Percentiles rank a stretch among this genome's conserved stretches.
These are phyloP conservation scores for Lanius ludovicianus DNA, from an alignment of 2,113 vertebrate genomes.

Conservation along the genomic window DNA sequence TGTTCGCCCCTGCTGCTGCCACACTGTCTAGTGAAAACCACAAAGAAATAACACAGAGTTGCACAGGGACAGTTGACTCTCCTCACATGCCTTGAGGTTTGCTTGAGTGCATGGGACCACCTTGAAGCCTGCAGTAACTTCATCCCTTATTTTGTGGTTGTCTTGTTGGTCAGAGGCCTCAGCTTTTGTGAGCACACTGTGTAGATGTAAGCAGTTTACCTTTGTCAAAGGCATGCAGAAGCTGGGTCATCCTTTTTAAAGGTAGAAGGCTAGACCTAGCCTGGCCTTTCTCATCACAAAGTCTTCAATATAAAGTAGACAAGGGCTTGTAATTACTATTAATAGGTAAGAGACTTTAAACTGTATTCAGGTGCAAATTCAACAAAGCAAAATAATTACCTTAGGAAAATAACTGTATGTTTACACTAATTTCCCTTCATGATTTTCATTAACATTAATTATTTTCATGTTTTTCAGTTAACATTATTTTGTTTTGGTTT, in stretches of 20 bases:
- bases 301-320: background rate
- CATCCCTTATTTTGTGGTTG: background rate
- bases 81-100: background rate
- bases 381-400: background rate
- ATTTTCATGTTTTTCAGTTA: background rate
- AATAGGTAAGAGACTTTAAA: background rate
- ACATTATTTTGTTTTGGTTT: background rate
- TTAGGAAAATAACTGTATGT: background rate
- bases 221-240: background rate
- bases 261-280: background rate
- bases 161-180: background rate
- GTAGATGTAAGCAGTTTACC: background rate
- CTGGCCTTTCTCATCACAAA: background rate
- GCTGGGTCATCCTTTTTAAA: background rate
- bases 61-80: background rate
- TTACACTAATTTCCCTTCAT: background rate
- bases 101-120: background rate
- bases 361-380: background rate
- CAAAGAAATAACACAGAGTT: background rate
- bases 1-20: rapidly evolving
- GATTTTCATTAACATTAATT: background rate
- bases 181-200: background rate
- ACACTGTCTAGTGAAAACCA: background rate
- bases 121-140: background rate
- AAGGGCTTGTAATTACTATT: background rate